Base-by-base conservation (phyloP, 2,888 invertebrate species). In the Alsophila aescularia region DNA sequence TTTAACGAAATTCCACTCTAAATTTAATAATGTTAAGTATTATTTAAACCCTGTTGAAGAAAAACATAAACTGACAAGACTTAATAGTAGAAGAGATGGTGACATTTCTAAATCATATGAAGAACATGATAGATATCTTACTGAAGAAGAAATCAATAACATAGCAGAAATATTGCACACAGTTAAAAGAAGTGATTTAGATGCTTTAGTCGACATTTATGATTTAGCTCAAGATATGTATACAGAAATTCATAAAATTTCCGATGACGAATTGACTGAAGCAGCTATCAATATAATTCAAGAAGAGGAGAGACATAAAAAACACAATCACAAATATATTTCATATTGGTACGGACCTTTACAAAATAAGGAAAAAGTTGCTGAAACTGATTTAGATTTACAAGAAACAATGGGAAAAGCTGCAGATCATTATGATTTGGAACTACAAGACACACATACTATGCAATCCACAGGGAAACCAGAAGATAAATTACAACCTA, bases 191-290 rank as follows among this genome's bases (percentile, higher is more conserved):
- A 88, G 87, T 54, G 91, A 91, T 56, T 69, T 91, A 44, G 85
- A 90, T 69, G 83, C 90, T 5, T 79, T 91, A 9, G 65, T 90
- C 24, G 90, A 91, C 57, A 79, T 91, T 51, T 91, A 90, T 42
- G 85, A 83, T 50, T 65, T 90, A 62, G 90, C 89, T 1, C 83
- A 90, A 75, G 87, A 90, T 44, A 82, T 91, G 59, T 87, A 86
- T 43, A 84, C 80, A 44, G 88, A 90, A 69, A 73, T 87, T 43
- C 85, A 87, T 43, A 77, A 66, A 44, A 43, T 41, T 7, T 71
- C 60, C 2, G 67, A 66, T 1, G 73, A 79, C 6, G 61, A 60
- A 13, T 31, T 67, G 1, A 15, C 67, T 6, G 61, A 75, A 43
- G 75, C 79, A 45, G 55, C 63, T 0, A 16, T 60, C 1, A 62